Base-by-base conservation (phyloP, 2,888 invertebrate genomes). In the Notodonta dromedarius region DNA sequence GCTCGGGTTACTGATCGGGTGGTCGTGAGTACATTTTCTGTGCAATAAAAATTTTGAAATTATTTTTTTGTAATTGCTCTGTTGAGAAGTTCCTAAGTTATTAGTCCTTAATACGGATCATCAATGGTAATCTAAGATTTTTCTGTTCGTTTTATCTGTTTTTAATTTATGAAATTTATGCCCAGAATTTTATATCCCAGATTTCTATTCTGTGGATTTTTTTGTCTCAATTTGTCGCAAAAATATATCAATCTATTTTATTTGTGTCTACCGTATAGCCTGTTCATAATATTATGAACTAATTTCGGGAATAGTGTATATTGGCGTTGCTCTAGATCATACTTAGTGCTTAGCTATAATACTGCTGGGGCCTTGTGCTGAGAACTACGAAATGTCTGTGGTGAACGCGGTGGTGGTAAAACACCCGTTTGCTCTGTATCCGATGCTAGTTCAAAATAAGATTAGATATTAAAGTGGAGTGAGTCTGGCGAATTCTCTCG, bases 21-120 rank as follows among this genome's bases (percentile, higher is more conserved):
- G 42, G 9, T 9, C 42, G 11, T 9, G 42, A 42, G 42, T 42
- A 6, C 42, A 9, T 42, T 42, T 11, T 11, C 9, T 24, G 24
- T 24, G 24, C 24, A 2, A 24, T 24, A 24, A 24, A 24, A 24
- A 24, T 42, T 11, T 42, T 9, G n/a, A n/a, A n/a, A n/a, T n/a
- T n/a, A n/a, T 42, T 42, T 11, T 42, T 65, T 63, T 56, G 72
- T 62, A 59, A n/a, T n/a, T 7, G 1, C 14, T 50, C 9, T 50
- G 7, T 24, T 24, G 24, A 2, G 2, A 24, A 24, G 24, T 24
- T 24, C 1, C 24, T 24, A 2, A 2, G 24, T 24, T 24, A 24
- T 24, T 24, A 24, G 24, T 24, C 24, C 24, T 24, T 24, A 24
- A 24, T 24, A 24, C 24, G 24, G 24, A 24, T 24, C 24, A 24